Evolutionary conservation across 2,113 vertebrate species (phyloP).

Genomic region (Petrocephalus microphthalmus): DNA sequence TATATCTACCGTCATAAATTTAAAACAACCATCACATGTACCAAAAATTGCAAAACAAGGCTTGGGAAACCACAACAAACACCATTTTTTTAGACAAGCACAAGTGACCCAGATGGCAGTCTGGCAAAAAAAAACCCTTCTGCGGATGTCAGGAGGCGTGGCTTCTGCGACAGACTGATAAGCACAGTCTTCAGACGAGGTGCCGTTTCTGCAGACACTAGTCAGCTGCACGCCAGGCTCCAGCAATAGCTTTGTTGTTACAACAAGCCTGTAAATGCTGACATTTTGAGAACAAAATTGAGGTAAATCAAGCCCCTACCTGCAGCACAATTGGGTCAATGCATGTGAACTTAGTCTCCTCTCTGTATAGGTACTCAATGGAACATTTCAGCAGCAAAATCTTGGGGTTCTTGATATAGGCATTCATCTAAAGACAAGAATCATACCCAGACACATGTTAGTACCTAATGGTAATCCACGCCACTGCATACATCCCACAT

Average conservation of each 20-base stretch:
- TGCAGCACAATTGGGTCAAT: conserved; percentile 96
- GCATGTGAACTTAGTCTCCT: conserved; percentile 96
- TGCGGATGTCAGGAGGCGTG: neutral
- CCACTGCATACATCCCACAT: neutral
- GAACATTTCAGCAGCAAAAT: conserved; percentile 95
- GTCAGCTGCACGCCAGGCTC: neutral
- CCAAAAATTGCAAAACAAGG: neutral
- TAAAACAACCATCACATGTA: neutral
- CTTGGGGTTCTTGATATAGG: conserved; percentile 91
- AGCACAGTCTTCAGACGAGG: neutral
- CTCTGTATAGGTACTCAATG: conserved; percentile 94
- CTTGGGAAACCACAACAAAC: neutral
- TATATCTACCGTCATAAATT: neutral
- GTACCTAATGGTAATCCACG: neutral
- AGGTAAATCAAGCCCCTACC: conserved; percentile 55
- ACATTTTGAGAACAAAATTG: conserved; percentile 5
- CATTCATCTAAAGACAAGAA: conserved; percentile 76
- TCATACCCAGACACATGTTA: neutral
- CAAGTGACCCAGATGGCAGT: neutral
- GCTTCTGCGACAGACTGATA: neutral
- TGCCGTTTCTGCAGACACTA: neutral
- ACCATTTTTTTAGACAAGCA: neutral
- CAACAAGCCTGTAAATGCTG: neutral
- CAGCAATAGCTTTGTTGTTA: neutral
- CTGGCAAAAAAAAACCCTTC: neutral